phyloP scores from a whole-genome alignment of 2,113 vertebrate genomes.

The Suncus etruscus region DNA sequence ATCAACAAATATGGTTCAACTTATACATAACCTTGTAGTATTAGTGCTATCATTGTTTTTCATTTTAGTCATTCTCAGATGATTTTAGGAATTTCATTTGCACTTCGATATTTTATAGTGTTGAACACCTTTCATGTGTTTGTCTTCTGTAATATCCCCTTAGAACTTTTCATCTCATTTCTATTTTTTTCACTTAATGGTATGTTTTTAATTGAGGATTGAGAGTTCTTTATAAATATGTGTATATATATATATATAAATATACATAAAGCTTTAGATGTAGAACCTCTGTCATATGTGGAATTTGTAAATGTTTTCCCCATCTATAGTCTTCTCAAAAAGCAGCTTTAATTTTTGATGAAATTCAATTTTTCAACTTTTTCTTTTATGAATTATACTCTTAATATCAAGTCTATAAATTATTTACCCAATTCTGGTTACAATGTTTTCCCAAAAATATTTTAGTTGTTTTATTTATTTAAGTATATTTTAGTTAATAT shows the following conservation, averaged over 20 bases:
- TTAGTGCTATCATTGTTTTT: not conserved
- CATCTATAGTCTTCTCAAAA: slow-evolving; percentile 53
- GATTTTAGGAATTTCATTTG: slow-evolving; percentile 37
- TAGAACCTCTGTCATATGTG: not conserved
- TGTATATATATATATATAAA: not conserved
- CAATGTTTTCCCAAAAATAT: slow-evolving; percentile 2
- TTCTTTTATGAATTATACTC: slow-evolving; percentile 45
- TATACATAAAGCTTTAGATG: not conserved
- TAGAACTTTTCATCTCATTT: slow-evolving; percentile 28
- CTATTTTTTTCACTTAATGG: slow-evolving; percentile 38
- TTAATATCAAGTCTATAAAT: slow-evolving; percentile 31
- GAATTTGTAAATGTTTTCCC: slow-evolving; percentile 46
- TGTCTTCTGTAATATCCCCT: slow-evolving; percentile 13
- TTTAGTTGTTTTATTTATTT: slow-evolving; percentile 46
- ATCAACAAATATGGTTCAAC: not conserved
- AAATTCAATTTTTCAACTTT: slow-evolving; percentile 8
- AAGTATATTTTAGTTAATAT: slow-evolving; percentile 25
- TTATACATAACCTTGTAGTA: slow-evolving; percentile 27
- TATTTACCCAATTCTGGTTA: slow-evolving; percentile 23
- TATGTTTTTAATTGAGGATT: slow-evolving; percentile 41
- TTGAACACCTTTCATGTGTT: not conserved
- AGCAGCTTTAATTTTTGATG: slow-evolving; percentile 45
- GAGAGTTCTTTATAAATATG: not conserved
- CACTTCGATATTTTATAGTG: not conserved
- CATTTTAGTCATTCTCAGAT: not conserved